phyloP scores from a whole-genome alignment of 2,113 vertebrate genomes.

The Rhombomys opimus region DNA sequence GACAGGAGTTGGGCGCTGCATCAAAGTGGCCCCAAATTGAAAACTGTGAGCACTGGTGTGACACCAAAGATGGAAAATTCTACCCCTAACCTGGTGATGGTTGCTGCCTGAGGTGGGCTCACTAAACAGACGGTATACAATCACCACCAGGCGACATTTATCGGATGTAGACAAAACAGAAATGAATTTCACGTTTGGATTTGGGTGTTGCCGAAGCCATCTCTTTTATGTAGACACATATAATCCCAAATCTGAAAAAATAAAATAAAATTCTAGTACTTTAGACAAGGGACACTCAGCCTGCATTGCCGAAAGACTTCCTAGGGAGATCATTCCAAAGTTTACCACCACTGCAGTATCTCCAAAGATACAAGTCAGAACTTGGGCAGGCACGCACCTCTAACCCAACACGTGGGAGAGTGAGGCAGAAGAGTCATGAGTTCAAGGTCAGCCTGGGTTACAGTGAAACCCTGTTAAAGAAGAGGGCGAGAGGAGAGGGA shows the following conservation, averaged over 20 bases:
- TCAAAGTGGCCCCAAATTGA: not conserved
- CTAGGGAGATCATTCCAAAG: not conserved
- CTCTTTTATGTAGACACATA: not conserved
- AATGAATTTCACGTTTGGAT: not conserved
- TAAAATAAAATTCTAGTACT: not conserved
- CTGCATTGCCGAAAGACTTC: not conserved
- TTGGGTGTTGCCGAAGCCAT: not conserved
- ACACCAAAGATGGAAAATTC: not conserved
- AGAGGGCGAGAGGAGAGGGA: not conserved
- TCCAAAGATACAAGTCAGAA: slow-evolving; percentile 37
- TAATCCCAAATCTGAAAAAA: not conserved
- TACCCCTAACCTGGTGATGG: not conserved
- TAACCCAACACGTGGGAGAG: not conserved
- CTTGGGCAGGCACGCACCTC: not conserved
- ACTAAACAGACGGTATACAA: not conserved
- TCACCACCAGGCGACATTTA: not conserved
- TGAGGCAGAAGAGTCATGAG: not conserved
- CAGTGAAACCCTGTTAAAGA: not conserved
- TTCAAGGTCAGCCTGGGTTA: not conserved
- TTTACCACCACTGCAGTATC: not conserved
- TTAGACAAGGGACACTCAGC: not conserved
- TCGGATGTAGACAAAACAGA: not conserved
- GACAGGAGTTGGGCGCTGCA: not conserved
- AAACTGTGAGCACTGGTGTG: not conserved
- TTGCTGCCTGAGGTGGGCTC: not conserved